A percentile compares a stretch with the other conserved stretches of the same genome.
These are phyloP conservation scores for Nothobranchius furzeri DNA, from an alignment of 2,113 vertebrate genomes.

Conservation along the genomic window DNA sequence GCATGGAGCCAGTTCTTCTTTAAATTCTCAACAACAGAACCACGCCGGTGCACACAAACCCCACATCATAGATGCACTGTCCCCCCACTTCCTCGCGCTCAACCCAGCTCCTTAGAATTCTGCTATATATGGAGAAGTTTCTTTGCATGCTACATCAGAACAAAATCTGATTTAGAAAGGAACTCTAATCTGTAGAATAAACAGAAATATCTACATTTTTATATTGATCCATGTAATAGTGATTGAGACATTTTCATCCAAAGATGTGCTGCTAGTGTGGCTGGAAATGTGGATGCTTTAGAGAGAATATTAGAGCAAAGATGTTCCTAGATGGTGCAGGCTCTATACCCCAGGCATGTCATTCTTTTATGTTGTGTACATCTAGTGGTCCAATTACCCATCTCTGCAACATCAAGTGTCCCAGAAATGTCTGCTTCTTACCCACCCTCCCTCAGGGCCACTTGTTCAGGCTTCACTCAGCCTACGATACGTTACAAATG, in stretches of 20 bases:
- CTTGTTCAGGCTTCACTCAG: conserved; percentile 37
- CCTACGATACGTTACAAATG: conserved; percentile 50
- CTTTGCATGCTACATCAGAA: too few relatives aligned
- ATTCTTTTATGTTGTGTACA: conserved; percentile 36
- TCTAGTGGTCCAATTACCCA: conserved; percentile 61
- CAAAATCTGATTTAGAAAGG: too few relatives aligned
- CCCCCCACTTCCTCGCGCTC: too few relatives aligned
- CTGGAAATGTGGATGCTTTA: conserved; percentile 30
- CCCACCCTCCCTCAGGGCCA: conserved; percentile 39
- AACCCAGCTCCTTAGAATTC: too few relatives aligned
- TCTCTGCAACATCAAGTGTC: conserved; percentile 61
- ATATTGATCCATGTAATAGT: background rate
- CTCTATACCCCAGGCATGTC: conserved; percentile 39
- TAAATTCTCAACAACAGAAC: too few relatives aligned
- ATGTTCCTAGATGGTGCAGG: conserved; percentile 41
- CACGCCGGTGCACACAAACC: too few relatives aligned
- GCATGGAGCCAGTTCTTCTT: too few relatives aligned
- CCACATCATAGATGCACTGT: too few relatives aligned
- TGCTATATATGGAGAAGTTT: too few relatives aligned
- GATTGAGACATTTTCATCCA: background rate
- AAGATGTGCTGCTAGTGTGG: background rate
- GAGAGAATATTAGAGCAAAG: conserved; percentile 39
- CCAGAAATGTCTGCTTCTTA: conserved; percentile 62
- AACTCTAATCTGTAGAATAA: background rate
- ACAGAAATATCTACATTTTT: background rate